Percentiles rank a stretch among this genome's conserved stretches.
Evolutionary conservation across 1,140 invertebrate genomes (phyloP).

Genomic region (Drosophila rhopaloa): DNA sequence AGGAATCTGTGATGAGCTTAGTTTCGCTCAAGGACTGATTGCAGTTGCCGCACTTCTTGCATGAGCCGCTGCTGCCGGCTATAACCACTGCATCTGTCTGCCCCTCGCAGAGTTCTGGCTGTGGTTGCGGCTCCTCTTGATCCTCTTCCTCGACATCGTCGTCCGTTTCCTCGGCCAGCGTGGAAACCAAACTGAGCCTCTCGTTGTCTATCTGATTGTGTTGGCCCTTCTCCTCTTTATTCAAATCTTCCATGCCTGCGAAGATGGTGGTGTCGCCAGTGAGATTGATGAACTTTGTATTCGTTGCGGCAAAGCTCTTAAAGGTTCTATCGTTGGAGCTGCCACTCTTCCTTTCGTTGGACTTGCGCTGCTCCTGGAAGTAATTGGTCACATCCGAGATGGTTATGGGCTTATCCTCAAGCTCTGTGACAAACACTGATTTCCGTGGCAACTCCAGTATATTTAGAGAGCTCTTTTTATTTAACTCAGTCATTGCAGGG

Average conservation of each 20-base stretch:
- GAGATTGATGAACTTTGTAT: conserved; percentile 49
- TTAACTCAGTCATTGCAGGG: not conserved
- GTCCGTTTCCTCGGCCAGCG: conserved; percentile 49
- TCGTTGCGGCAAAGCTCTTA: conserved; percentile 36
- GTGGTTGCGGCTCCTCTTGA: not conserved
- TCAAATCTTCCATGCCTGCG: conserved; percentile 2
- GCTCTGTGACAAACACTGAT: not conserved
- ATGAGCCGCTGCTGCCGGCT: conserved; percentile 34
- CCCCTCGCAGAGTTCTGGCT: conserved; percentile 35
- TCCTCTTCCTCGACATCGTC: not conserved
- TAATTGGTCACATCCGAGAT: conserved; percentile 63
- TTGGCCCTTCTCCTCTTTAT: conserved; percentile 6
- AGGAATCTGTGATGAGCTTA: conserved; percentile 24
- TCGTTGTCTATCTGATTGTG: conserved; percentile 49
- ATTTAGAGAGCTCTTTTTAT: not conserved
- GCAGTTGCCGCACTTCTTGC: conserved; percentile 52
- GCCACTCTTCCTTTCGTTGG: conserved; percentile 17
- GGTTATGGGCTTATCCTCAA: conserved; percentile 54
- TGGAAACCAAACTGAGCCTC: conserved; percentile 63
- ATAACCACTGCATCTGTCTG: conserved; percentile 3
- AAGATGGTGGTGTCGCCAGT: conserved; percentile 55
- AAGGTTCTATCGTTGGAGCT: conserved; percentile 42
- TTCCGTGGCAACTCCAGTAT: not conserved
- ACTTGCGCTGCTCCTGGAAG: conserved; percentile 31
- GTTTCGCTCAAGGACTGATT: conserved; percentile 37